Evolutionary conservation across 2,888 invertebrate species (phyloP).

Genomic region (Cerastis rubricosa): DNA sequence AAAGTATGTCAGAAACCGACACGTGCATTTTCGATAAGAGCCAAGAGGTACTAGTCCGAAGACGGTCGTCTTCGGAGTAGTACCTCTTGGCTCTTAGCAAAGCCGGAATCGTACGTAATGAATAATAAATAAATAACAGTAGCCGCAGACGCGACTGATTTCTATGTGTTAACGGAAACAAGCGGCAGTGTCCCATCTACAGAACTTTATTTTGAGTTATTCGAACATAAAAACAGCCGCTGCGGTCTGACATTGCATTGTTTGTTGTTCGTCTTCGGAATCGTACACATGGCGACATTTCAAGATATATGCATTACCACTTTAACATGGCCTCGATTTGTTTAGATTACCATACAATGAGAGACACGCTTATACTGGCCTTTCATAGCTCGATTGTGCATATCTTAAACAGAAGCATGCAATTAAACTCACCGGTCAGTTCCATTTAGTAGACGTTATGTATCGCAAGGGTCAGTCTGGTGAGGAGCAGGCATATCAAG

Average conservation of each 20-base stretch:
- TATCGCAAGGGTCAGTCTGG: constrained; percentile 21
- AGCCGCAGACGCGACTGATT: not conserved
- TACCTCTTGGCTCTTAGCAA: no score
- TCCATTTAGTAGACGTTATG: constrained; percentile 40
- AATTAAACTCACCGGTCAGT: constrained; percentile 57
- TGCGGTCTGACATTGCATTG: not conserved
- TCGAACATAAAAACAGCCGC: not conserved
- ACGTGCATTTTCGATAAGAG: not conserved
- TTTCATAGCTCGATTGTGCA: not conserved
- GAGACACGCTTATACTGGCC: not conserved
- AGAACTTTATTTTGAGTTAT: not conserved
- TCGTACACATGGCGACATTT: not conserved
- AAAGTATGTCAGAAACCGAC: not conserved
- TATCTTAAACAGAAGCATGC: constrained; percentile 1
- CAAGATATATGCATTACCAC: not conserved
- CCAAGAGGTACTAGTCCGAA: not conserved
- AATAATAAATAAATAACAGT: not conserved
- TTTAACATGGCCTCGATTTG: not conserved
- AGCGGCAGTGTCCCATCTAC: not conserved
- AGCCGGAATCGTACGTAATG: not conserved
- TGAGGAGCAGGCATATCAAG: constrained; percentile 33
- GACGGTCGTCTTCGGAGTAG: no score
- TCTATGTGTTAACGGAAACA: not conserved
- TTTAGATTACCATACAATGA: not conserved
- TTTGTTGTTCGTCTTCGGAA: not conserved